Conservation (phyloP, 35 echinoderm and acorn worm species). For the Patiria miniata region DNA sequence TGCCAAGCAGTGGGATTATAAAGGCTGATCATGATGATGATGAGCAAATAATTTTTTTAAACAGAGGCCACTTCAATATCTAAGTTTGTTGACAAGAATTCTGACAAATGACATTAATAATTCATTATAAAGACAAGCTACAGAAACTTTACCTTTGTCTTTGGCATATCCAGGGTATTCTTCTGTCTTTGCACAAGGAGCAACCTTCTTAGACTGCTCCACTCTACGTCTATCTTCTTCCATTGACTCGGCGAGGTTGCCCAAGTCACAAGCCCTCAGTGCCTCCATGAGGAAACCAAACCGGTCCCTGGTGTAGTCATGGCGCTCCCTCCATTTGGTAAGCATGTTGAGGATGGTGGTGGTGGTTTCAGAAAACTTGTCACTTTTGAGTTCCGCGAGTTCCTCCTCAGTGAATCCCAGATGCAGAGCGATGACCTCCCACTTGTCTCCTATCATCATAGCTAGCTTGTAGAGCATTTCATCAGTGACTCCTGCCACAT, state of each 20-base stretch:
- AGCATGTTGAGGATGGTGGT: constrained; percentile 33
- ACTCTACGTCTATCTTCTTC: too few relatives aligned
- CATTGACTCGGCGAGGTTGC: not conserved
- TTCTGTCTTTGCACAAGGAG: too few relatives aligned
- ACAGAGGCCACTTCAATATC: too few relatives aligned
- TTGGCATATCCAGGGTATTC: too few relatives aligned
- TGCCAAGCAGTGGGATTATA: too few relatives aligned
- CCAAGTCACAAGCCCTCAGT: not conserved
- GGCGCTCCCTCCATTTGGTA: constrained; percentile 16
- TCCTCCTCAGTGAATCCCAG: constrained; percentile 26
- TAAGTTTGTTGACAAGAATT: too few relatives aligned
- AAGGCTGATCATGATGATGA: too few relatives aligned
- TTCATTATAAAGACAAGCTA: too few relatives aligned
- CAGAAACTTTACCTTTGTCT: too few relatives aligned
- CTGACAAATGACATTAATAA: too few relatives aligned
- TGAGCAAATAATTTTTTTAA: too few relatives aligned
- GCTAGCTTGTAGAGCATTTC: constrained; percentile 27
- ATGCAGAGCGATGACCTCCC: not conserved
- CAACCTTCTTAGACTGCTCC: too few relatives aligned
- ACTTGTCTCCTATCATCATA: not conserved
- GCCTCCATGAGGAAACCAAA: not conserved
- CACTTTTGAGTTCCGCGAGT: not conserved
- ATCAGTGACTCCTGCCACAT: constrained; percentile 30
- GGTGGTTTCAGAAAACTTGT: not conserved
- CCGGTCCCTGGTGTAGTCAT: constrained; percentile 21